Percentiles rank a stretch among this genome's conserved stretches.
These are phyloP conservation scores for Cryptus viduatorius DNA, from an alignment of 2,888 invertebrate genomes.

Conservation along the genomic window DNA sequence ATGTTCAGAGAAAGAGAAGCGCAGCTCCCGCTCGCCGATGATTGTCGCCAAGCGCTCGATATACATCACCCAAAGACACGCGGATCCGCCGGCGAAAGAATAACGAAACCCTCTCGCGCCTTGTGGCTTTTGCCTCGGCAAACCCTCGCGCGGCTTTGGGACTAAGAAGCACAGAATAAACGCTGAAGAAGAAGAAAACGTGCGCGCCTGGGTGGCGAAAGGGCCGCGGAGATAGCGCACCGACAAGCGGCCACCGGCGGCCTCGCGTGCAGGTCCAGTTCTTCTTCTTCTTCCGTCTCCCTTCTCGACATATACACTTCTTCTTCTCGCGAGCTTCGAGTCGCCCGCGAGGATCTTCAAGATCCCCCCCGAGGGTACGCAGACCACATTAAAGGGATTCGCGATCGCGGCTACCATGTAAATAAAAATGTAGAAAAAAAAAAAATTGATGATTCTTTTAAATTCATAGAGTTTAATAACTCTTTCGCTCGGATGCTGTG, in stretches of 20 bases:
- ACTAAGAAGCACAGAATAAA: constrained; percentile 22
- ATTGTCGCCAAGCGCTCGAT: constrained; percentile 81
- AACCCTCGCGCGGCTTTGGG: constrained; percentile 27
- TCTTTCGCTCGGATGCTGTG: background rate
- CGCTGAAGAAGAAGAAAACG: constrained; percentile 71
- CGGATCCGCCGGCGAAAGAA: constrained; percentile 40
- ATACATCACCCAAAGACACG: constrained; percentile 77
- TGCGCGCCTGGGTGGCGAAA: constrained; percentile 71
- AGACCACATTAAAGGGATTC: constrained; percentile 6
- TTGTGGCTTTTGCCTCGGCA: constrained; percentile 20
- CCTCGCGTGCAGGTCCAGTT: constrained; percentile 78
- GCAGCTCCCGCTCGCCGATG: constrained; percentile 72
- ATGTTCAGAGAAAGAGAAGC: background rate
- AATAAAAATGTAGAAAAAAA: background rate
- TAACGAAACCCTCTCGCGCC: constrained; percentile 2
- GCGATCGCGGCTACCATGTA: constrained; percentile 7
- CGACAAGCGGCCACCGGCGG: constrained; percentile 79
- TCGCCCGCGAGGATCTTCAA: constrained; percentile 20
- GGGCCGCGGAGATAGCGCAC: constrained; percentile 76
- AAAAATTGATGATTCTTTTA: background rate
- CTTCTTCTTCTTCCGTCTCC: constrained; percentile 54
- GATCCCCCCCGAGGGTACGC: background rate
- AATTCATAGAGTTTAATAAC: background rate
- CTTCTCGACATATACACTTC: background rate
- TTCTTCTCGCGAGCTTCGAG: constrained; percentile 15